Conservation (phyloP, 2,113 vertebrate genomes). For the Sylvia atricapilla region DNA sequence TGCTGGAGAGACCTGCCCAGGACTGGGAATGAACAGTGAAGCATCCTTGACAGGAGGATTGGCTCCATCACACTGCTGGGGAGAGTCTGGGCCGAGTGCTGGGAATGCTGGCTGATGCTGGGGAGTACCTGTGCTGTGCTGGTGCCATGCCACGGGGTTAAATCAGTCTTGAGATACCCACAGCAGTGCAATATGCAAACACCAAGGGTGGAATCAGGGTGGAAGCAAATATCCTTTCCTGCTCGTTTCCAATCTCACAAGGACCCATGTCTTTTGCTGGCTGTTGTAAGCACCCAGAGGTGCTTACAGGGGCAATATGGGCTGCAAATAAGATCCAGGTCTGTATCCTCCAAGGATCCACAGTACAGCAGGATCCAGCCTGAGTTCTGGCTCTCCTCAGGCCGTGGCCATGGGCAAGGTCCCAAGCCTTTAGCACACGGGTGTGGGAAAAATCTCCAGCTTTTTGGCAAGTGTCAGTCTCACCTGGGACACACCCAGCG, state of each 20-base stretch:
- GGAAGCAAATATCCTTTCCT: background rate
- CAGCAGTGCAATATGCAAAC: fast-evolving
- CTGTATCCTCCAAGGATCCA: background rate
- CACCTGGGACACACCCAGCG: background rate
- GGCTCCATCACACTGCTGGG: fast-evolving
- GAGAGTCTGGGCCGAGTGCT: background rate
- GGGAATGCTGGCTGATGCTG: background rate
- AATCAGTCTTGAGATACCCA: background rate
- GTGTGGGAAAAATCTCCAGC: background rate
- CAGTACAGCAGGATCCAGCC: fast-evolving
- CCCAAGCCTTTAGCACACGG: fast-evolving
- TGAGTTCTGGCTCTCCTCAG: background rate
- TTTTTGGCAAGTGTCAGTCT: background rate
- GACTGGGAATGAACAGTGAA: background rate
- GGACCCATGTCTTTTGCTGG: background rate
- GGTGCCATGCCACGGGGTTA: background rate
- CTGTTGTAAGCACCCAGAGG: background rate
- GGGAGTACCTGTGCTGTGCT: background rate
- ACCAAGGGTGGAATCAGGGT: background rate
- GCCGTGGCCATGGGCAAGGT: fast-evolving
- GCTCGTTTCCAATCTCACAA: fast-evolving
- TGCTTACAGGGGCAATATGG: background rate
- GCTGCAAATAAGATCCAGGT: background rate
- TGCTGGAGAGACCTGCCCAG: background rate
- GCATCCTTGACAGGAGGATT: background rate